Conservation (phyloP, 2,113 vertebrate genomes). For the Atlantisia rogersi region DNA sequence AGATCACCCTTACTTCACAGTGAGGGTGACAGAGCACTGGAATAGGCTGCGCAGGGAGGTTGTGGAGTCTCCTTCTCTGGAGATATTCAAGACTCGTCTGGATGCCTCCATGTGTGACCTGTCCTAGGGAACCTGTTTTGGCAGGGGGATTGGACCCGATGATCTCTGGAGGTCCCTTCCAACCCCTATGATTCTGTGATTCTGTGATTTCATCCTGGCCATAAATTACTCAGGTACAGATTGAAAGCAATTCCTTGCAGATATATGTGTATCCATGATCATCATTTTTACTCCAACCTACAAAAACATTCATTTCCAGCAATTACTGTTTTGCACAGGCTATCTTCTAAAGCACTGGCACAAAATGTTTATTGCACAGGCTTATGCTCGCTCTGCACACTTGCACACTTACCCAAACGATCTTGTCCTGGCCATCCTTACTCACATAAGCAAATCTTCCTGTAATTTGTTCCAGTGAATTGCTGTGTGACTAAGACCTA, state of each 20-base stretch:
- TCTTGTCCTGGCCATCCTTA: not conserved
- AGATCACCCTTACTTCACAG: not conserved
- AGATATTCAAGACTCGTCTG: too few species aligned
- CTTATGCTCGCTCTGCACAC: not conserved
- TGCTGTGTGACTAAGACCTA: not conserved
- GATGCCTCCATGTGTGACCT: too few species aligned
- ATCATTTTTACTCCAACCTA: not conserved
- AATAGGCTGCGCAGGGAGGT: too few species aligned
- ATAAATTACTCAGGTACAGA: not conserved
- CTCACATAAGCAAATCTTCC: not conserved
- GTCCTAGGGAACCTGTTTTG: too few species aligned
- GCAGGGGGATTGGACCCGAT: too few species aligned
- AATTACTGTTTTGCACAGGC: not conserved
- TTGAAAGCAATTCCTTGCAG: not conserved
- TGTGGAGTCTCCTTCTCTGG: too few species aligned
- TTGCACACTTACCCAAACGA: not conserved
- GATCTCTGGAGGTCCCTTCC: too few species aligned
- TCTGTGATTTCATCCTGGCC: not conserved
- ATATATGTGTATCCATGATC: not conserved
- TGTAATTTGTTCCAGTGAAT: conserved; percentile 2
- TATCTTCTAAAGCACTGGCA: not conserved
- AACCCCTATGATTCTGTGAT: too few species aligned
- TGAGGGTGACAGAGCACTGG: too few species aligned
- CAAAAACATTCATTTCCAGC: not conserved
- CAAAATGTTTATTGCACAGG: not conserved